Base-by-base conservation (phyloP, 2,113 vertebrate species). In the Nansenia antarctica region DNA sequence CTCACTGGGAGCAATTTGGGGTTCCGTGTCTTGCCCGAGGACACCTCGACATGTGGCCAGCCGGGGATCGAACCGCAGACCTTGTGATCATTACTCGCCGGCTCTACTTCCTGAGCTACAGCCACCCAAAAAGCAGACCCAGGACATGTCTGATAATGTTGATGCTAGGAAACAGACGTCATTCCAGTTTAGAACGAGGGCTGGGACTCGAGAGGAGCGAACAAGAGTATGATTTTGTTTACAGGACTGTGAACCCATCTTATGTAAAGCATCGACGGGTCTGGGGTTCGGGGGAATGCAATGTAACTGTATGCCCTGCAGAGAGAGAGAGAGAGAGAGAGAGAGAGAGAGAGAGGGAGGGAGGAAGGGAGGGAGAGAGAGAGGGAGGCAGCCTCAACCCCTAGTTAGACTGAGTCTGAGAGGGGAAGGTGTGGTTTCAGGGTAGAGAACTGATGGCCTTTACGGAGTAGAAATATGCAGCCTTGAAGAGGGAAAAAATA, bases 361-460 rank as follows among this genome's bases (percentile, higher is more conserved):
- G 20, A 49, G n/a, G 45, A 49, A 49, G 18, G n/a, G 35, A 11
- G 11, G 20, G 15, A 22, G 14, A 49, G 14, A 49, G 45, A 4
- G 20, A 4, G 11, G 20, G 45, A 22, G 20, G 15, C 1, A 7
- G n/a, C n/a, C n/a, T n/a, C n/a, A n/a, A n/a, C n/a, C n/a, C n/a
- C n/a, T n/a, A n/a, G n/a, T n/a, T n/a, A n/a, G n/a, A n/a, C n/a
- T n/a, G n/a, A n/a, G n/a, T n/a, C 1, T 5, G 15, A 18, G 15
- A 64, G 27, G 27, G 2, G 26, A 34, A 31, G 42, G 62, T 49
- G 72, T 70, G 31, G 63, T 34, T 66, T 66, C 27, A 30, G 18
- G 34, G 32, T 27, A 65, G 37, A 49, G 26, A 53, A 39, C 62
- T 31, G 59, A 64, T 34, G 61, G 35, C 26, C 34, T n/a, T 35